Evolutionary conservation across 2,888 invertebrate species (phyloP), one percentile per base, ranked within the genome.

Genomic region (Merodon equestris): DNA sequence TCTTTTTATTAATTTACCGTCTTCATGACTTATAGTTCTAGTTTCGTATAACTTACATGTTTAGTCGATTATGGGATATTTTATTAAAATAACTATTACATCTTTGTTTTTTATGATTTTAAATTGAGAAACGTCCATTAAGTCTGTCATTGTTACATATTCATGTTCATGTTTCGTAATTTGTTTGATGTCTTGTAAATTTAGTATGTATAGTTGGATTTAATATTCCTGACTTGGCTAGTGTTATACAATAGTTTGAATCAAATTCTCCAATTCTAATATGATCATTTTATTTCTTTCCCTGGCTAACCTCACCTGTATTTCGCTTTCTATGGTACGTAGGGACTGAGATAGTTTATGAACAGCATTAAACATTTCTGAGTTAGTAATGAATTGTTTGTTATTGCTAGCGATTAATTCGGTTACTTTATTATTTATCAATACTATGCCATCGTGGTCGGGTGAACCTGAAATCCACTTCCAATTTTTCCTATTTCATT

Each of bases 1-100:
- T 61, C 45, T 45, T 61, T 61, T 50, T 38, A 61, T 40, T 61
- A 61, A 19, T 50, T 61, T 61, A 38, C 48, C 60, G 48, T 61
- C 60, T 14, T 61, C 48, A 48, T 61, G 60, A 13, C 42, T 42
- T 1, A 56, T n/a, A 10, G 40, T 10, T 40, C 44, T 48, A 18
- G 19, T 1, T 19, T 48, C 48, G 9, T 18, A 58, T 47, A 58
- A n/a, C 15, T 58, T 45, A 58, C 57, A 60, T 18, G 10, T 60
- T 0, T 60, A 40, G 14, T 38, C 5, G 1, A 45, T 12, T 10
- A 57, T 14, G 14, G 44, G 27, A 14, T 57, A 44, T 48, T 48
- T 58, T 15, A 47, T 36, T 15, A 34, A 10, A 5, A 58, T n/a
- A n/a, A n/a, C n/a, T n/a, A n/a, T n/a, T n/a, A n/a, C n/a, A n/a